phyloP scores from a whole-genome alignment of 2,888 invertebrate species.

The Cistogaster globosa region DNA sequence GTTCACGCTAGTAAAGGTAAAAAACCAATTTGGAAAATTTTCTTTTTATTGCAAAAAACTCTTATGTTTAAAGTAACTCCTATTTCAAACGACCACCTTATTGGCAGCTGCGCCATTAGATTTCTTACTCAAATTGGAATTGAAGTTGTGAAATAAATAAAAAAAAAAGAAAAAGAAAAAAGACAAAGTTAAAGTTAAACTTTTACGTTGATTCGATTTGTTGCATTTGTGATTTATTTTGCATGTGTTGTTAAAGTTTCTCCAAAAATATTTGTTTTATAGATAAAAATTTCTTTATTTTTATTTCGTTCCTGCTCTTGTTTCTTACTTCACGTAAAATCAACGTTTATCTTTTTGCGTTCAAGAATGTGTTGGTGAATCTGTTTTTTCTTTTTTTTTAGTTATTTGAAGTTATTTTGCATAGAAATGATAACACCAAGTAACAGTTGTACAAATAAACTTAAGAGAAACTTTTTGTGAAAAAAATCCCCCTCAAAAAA shows the following conservation, averaged over 20 bases:
- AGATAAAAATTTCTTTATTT: constrained; percentile 63
- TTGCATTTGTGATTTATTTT: constrained; percentile 74
- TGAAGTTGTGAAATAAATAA: constrained; percentile 42
- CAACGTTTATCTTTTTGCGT: not conserved
- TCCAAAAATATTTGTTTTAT: constrained; percentile 69
- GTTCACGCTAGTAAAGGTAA: no score
- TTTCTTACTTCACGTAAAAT: not conserved
- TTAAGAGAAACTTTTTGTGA: constrained; percentile 46
- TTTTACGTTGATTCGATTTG: constrained; percentile 73
- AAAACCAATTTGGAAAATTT: no score
- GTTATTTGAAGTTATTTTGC: constrained; percentile 63
- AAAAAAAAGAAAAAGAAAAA: constrained; percentile 1
- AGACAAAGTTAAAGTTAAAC: constrained; percentile 36
- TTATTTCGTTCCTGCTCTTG: constrained; percentile 16
- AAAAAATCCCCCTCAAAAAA: not conserved
- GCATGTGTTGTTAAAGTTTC: constrained; percentile 71
- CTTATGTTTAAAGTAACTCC: not conserved
- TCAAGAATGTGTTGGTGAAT: not conserved
- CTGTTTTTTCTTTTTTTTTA: constrained; percentile 19
- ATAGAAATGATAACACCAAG: constrained; percentile 65
- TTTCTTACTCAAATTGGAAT: constrained; percentile 28
- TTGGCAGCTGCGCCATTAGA: constrained; percentile 36
- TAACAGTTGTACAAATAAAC: constrained; percentile 70
- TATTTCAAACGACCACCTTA: not conserved
- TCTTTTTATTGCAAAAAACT: not conserved